Base-by-base conservation (phyloP, 2,113 vertebrate species). In the Semnornis frantzii region DNA sequence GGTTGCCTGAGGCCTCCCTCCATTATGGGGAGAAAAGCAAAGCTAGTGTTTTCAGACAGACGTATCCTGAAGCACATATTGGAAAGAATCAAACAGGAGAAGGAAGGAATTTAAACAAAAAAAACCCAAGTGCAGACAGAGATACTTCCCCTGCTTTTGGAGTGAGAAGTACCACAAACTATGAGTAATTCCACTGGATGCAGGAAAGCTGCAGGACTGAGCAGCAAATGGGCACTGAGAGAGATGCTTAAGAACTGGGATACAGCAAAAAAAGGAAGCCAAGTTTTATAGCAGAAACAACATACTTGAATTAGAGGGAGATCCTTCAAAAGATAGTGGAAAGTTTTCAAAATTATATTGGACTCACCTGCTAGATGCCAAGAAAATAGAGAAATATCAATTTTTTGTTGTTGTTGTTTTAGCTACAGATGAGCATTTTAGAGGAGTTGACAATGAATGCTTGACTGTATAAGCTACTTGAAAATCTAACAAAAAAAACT, bases 401-500 rank as follows among this genome's bases (percentile, higher is more conserved):
- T 28, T 46, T n/a, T 75, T n/a, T 75, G n/a, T n/a, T n/a, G n/a
- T 69, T 25, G 82, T 42, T 6, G 0, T 50, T 71, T 70, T 70
- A 74, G 68, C n/a, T 68, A 66, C n/a, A 52, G 85, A 92, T 87
- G 71, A 74, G 71, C 77, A 76, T 72, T 95, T 92, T 66, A 78
- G 65, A 48, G 0, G 1, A 30, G 18, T 63, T 89, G 69, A 85
- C 33, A 91, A 37, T 33, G 78, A 95, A 70, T 77, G 87, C 93
- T 91, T 95, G 57, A 92, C 85, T 64, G 31, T 54, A 76, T 80
- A 68, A 89, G 76, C 60, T 59, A 89, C 57, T 60, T 79, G 60
- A 92, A 94, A 95, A 93, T 48, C 6, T 52, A 27, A 15, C 85
- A 82, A 90, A 92, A 92, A 93, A 60, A 75, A 31, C 75, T 89